Conservation (phyloP, 2,888 invertebrate species). For the Crematogaster levior region DNA sequence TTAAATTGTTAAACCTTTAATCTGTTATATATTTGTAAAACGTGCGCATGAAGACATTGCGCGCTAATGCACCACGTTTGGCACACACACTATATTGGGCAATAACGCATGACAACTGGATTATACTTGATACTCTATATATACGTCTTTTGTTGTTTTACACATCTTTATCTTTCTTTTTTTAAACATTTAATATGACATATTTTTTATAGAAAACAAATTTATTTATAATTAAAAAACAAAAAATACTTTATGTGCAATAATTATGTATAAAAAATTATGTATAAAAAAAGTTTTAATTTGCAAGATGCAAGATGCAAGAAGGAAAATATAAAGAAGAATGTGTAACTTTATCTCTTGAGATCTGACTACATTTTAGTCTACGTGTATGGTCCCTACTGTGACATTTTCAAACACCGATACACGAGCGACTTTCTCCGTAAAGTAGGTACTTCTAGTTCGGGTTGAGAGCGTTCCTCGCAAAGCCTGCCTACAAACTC, state of each 20-base stretch:
- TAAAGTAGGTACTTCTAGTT: slow-evolving; percentile 59
- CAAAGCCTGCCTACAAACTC: slow-evolving; percentile 58
- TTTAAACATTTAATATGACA: background rate
- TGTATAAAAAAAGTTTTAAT: background rate
- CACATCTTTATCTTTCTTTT: background rate
- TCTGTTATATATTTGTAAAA: background rate
- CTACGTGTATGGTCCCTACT: background rate
- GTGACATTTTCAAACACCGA: slow-evolving; percentile 46
- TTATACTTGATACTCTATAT: background rate
- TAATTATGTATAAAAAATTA: too few relatives aligned
- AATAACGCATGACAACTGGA: background rate
- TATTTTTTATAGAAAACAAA: background rate
- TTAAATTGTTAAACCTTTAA: background rate
- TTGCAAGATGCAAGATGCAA: background rate
- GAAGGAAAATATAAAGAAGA: background rate
- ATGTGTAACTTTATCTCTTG: background rate
- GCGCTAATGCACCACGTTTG: background rate
- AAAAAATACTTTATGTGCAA: background rate
- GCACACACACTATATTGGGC: background rate
- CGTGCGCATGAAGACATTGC: background rate
- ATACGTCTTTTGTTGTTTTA: slow-evolving; percentile 2
- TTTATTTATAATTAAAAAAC: background rate
- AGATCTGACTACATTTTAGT: background rate
- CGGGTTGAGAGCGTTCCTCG: slow-evolving; percentile 26
- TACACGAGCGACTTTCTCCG: slow-evolving; percentile 42